Conservation (phyloP, 2,888 invertebrate species). For the Micoletzkya japonica region DNA sequence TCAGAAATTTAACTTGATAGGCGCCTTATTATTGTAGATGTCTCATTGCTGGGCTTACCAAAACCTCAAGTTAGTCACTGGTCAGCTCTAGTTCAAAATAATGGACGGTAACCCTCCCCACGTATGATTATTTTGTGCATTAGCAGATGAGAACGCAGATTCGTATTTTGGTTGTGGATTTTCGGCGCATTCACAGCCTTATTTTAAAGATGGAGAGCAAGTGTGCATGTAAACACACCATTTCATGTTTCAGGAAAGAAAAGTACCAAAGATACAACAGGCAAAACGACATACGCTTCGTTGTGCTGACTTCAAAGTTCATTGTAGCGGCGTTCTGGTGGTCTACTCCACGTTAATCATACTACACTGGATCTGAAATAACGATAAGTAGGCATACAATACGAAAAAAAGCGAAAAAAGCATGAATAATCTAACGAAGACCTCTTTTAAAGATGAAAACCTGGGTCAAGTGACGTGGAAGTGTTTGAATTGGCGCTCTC, state of each 20-base stretch:
- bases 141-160: too few species aligned
- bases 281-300: constrained; percentile 46
- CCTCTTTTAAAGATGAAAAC: too few species aligned
- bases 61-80: too few species aligned
- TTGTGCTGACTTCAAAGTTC: constrained; percentile 54
- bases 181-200: neutral
- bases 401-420: neutral
- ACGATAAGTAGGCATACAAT: neutral
- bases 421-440: neutral
- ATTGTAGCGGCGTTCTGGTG: constrained; percentile 35
- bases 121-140: too few species aligned
- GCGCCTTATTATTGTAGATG: too few species aligned
- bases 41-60: too few species aligned
- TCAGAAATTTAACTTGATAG: too few species aligned
- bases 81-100: too few species aligned
- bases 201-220: neutral
- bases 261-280: neutral
- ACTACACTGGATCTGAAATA: neutral
- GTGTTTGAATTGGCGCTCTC: constrained; percentile 14
- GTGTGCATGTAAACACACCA: neutral
- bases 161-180: neutral
- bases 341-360: constrained; percentile 2
- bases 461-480: constrained; percentile 25
- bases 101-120: too few species aligned
- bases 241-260: neutral